A percentile compares a stretch with the other conserved stretches of the same genome.
Conservation (phyloP, 2,113 vertebrate genomes). For the Trachemys scripta region DNA sequence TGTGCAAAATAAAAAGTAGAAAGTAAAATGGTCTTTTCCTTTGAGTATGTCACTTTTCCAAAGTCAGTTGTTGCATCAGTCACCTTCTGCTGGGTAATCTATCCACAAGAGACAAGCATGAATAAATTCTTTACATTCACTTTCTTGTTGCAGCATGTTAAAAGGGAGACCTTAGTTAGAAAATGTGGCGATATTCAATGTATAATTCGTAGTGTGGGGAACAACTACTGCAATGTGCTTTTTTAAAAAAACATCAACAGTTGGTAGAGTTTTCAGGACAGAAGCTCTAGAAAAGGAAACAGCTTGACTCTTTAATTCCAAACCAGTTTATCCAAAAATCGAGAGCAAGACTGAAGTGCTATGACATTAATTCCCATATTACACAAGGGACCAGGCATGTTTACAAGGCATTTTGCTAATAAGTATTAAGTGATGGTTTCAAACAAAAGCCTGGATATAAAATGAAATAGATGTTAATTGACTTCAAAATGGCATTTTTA, state of each 20-base stretch:
- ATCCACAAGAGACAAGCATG: conserved; percentile 68
- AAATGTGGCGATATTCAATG: conserved; percentile 60
- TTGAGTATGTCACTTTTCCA: conserved; percentile 45
- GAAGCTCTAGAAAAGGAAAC: conserved; percentile 74
- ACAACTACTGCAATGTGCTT: conserved; percentile 49
- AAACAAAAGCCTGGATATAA: background rate
- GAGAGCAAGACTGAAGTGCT: conserved; percentile 35
- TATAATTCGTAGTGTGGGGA: conserved; percentile 59
- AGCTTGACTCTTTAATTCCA: conserved; percentile 68
- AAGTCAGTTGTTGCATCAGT: conserved; percentile 35
- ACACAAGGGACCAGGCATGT: background rate
- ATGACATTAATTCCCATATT: conserved; percentile 8
- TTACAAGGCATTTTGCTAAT: conserved; percentile 6
- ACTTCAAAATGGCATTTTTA: background rate
- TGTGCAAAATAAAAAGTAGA: conserved; percentile 30
- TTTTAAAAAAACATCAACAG: conserved; percentile 61
- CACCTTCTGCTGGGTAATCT: conserved; percentile 71
- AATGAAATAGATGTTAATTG: background rate
- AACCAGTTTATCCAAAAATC: conserved; percentile 52
- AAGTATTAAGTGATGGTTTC: background rate
- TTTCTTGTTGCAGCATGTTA: conserved; percentile 87
- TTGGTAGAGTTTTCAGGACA: conserved; percentile 72
- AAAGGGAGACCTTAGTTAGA: conserved; percentile 67
- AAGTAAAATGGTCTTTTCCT: conserved; percentile 17
- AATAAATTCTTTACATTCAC: conserved; percentile 93